Evolutionary conservation across 2,888 invertebrate genomes (phyloP), one percentile per base, ranked within the genome.

Genomic region (Toxonevra muliebris): DNA sequence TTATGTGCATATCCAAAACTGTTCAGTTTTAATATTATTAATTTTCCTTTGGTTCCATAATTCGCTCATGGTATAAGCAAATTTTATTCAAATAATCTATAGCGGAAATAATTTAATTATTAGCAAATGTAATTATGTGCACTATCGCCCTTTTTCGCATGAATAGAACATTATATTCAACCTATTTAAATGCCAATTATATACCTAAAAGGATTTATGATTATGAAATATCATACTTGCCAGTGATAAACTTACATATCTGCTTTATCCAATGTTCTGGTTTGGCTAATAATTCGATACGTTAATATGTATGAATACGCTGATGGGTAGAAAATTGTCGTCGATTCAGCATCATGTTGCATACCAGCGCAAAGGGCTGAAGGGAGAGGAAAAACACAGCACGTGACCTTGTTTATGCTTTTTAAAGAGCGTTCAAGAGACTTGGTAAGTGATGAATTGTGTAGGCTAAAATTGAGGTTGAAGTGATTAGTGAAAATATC

Each of bases 401-500:
- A 84, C 84, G 84, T 82, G 84, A 76, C 84, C 79, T 77, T 84
- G 83, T 83, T 84, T 84, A 83, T 80, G 80, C 75, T 78, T 76
- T 79, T 79, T 76, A 76, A 81, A 78, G 75, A 78, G 75, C 76
- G 77, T 71, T 80, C 76, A 77, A 79, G 73, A 76, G 74, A 66
- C 68, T 67, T 67, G 71, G 71, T 77, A 78, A 78, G 76, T 76
- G 76, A 74, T 75, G 73, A 72, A 76, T 74, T 74, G 76, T 76
- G 75, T 74, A 73, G 75, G 72, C 69, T 71, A 75, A 75, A 76
- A 73, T 76, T 76, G 74, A 71, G 76, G 73, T 74, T 76, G 76
- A 76, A 77, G 76, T 80, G 79, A 79, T 80, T 78, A 81, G 77
- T 72, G 76, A 73, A 76, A 75, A 77, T 78, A 76, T 77, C 77